Base-by-base conservation (phyloP, 1,140 invertebrate genomes). In the Drosophila suzukii region DNA sequence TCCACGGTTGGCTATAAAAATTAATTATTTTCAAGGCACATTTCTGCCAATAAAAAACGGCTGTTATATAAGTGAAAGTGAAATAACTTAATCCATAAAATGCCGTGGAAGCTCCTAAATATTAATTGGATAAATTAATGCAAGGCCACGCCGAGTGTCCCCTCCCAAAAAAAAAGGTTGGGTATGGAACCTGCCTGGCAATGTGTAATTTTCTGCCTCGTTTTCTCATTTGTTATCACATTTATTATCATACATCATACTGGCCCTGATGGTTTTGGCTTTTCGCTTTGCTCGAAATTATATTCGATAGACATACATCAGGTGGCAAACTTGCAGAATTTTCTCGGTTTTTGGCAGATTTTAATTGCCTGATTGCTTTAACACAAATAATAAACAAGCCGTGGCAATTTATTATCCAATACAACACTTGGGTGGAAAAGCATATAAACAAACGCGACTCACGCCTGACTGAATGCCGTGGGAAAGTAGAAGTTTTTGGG, bases 71-170 rank as follows among this genome's bases (percentile, higher is more conserved):
- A 67, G 60, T 17, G 24, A 66, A 41, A 24, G 43, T 43, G 20
- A 57, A 57, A 49, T 57, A 70, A 71, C 65, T 56, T 70, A 68
- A 72, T 71, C 66, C 68, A 73, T 74, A 72, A 75, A 75, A 75
- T 34, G 41, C 11, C 27, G 53, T 13, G 12, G n/a, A 43, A 36
- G 44, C 53, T 27, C 66, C 55, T 30, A 73, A 80, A 72, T 65
- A 59, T 50, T 72, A 79, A 66, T 83, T 76, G 46, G 43, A 51
- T 56, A 53, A 78, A 85, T 86, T 81, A 86, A 84, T 84, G 77
- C 78, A 57, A 11, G 43, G 20, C 38, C 81, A 86, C 75, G 78
- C 7, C 30, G 17, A 38, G n/a, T 32, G 36, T 30, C 11, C 27
- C 59, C 43, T 20, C 36, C 8, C 15, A 12, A 32, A 17, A 41